phyloP scores from a whole-genome alignment of 1,140 invertebrate species.

The Heliothis subflexa region DNA sequence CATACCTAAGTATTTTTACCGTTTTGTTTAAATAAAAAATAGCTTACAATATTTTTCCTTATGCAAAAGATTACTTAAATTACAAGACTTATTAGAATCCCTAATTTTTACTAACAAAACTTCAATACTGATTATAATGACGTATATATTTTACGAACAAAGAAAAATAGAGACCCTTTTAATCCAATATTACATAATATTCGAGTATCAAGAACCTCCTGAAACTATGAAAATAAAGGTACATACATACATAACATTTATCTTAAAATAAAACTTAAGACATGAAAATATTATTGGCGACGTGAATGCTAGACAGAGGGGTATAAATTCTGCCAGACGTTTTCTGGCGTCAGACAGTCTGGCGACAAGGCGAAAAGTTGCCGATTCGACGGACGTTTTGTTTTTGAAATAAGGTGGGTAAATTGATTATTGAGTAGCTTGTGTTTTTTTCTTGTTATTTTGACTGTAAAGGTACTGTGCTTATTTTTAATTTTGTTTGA shows the following conservation, averaged over 20 bases:
- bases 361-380: constrained; percentile 25
- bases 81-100: no score
- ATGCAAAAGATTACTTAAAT: no score
- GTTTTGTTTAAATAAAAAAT: no score
- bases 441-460: neutral
- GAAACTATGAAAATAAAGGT: neutral
- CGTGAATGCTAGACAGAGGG: neutral
- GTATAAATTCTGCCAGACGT: constrained; percentile 16
- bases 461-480: neutral
- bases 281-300: constrained; percentile 14
- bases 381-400: neutral
- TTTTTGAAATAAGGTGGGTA: constrained; percentile 17
- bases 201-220: no score
- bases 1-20: no score
- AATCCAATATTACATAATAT: no score
- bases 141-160: no score
- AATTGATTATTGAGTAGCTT: neutral
- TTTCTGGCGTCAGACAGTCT: constrained; percentile 41
- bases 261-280: neutral
- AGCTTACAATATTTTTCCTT: no score
- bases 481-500: no score
- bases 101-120: no score
- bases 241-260: neutral
- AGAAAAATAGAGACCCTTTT: no score
- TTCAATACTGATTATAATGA: no score